phyloP scores from a whole-genome alignment of 2,888 invertebrate genomes.

The Melieria picta region DNA sequence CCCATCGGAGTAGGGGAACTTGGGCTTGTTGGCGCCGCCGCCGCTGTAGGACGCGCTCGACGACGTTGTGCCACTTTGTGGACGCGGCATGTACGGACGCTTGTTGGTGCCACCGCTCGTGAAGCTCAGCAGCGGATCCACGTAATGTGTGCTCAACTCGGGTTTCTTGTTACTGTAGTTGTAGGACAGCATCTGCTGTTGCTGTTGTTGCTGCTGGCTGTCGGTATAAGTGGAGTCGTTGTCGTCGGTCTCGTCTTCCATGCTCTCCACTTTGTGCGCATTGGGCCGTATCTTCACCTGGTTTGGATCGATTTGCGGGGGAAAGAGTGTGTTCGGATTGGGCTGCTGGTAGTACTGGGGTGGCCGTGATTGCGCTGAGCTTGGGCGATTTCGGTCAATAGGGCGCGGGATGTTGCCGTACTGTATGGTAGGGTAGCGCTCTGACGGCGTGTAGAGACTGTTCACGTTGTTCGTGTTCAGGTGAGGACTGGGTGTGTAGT shows the following conservation, averaged over 20 bases:
- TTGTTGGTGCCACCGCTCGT: constrained; percentile 37
- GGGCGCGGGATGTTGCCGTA: constrained; percentile 47
- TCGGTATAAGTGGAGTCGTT: constrained; percentile 41
- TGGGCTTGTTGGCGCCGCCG: constrained; percentile 40
- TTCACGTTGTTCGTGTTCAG: constrained; percentile 60
- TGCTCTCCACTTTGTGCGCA: constrained; percentile 59
- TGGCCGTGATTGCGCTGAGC: neutral
- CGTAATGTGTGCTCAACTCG: constrained; percentile 24
- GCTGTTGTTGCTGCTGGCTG: constrained; percentile 39
- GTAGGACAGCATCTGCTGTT: constrained; percentile 48
- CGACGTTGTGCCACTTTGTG: constrained; percentile 31
- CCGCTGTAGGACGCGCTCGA: constrained; percentile 10
- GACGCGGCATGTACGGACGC: constrained; percentile 47
- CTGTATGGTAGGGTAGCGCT: constrained; percentile 53
- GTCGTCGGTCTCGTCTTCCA: constrained; percentile 47
- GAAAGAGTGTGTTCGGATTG: constrained; percentile 43
- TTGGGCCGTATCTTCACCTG: constrained; percentile 59
- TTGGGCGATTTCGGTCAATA: constrained; percentile 38
- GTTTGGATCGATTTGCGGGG: constrained; percentile 50
- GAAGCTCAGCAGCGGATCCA: neutral
- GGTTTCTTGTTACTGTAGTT: constrained; percentile 33
- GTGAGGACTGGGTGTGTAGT: constrained; percentile 62
- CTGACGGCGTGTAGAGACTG: constrained; percentile 52
- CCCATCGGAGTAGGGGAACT: constrained; percentile 41
- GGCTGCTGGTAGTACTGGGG: constrained; percentile 8